phyloP scores from a whole-genome alignment of 1,140 invertebrate species.

The Drosophila santomea region DNA sequence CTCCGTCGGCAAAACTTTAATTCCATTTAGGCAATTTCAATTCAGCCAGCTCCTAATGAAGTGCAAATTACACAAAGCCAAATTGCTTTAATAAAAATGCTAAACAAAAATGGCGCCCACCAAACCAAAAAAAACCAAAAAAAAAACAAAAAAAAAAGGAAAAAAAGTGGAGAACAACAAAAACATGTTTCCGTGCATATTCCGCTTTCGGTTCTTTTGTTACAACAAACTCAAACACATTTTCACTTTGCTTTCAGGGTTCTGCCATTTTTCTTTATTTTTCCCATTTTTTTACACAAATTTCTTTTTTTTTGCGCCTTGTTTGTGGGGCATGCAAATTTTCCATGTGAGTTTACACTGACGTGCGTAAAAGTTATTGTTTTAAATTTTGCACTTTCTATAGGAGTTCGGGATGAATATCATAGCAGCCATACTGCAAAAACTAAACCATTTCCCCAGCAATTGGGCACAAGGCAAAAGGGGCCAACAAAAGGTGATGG shows the following conservation, averaged over 20 bases:
- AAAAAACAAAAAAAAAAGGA: not conserved
- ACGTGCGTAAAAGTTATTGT: slow-evolving; percentile 81
- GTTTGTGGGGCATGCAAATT: slow-evolving; percentile 63
- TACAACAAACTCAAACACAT: slow-evolving; percentile 77
- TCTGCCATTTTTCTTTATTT: slow-evolving; percentile 2
- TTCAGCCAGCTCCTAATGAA: slow-evolving; percentile 53
- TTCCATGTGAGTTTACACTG: slow-evolving; percentile 73
- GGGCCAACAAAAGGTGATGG: slow-evolving; percentile 9
- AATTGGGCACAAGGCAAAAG: slow-evolving; percentile 14
- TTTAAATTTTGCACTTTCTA: slow-evolving; percentile 79
- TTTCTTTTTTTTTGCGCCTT: slow-evolving; percentile 2
- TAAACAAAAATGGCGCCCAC: slow-evolving; percentile 44
- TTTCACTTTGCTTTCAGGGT: slow-evolving; percentile 73
- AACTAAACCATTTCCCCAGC: slow-evolving; percentile 9
- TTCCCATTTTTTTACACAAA: not conserved
- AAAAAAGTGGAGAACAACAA: slow-evolving; percentile 6
- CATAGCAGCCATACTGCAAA: slow-evolving; percentile 5
- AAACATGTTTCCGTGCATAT: slow-evolving; percentile 52
- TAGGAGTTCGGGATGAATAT: slow-evolving; percentile 48
- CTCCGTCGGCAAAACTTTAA: slow-evolving; percentile 26
- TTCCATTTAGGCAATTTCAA: slow-evolving; percentile 42
- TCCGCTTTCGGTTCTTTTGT: slow-evolving; percentile 50
- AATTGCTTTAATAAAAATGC: slow-evolving; percentile 56
- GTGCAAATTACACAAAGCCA: slow-evolving; percentile 80
- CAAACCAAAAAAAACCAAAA: not conserved